phyloP scores from a whole-genome alignment of 1,140 invertebrate species.

The Leguminivora glycinivorella region DNA sequence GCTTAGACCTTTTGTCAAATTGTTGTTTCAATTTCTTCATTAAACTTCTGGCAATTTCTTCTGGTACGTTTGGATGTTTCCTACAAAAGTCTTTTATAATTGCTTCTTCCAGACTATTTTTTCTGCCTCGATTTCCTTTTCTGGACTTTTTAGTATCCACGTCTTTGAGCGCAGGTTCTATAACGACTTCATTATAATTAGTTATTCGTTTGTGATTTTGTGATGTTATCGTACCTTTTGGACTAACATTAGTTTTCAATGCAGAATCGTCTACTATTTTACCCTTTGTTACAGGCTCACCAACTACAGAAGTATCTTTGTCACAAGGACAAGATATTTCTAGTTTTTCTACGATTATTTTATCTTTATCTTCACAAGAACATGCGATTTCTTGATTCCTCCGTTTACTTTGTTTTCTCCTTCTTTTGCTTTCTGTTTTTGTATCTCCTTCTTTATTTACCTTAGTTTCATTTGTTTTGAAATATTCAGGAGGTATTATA shows the following conservation, averaged over 20 bases:
- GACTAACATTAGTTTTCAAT: neutral
- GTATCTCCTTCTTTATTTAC: neutral
- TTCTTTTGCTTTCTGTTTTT: neutral
- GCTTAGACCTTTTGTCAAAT: neutral
- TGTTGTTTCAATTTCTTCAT: conserved; percentile 31
- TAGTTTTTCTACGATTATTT: neutral
- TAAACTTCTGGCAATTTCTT: conserved; percentile 35
- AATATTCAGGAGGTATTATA: conserved; percentile 43
- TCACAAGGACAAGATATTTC: neutral
- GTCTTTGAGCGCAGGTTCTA: neutral
- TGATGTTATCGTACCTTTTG: neutral
- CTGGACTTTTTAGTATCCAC: neutral
- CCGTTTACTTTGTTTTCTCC: neutral
- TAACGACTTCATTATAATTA: neutral
- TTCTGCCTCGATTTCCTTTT: conserved; percentile 15
- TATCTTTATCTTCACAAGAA: neutral
- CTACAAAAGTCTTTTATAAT: conserved; percentile 35
- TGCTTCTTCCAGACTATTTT: conserved; percentile 33
- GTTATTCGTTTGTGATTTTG: neutral
- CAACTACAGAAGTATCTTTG: neutral
- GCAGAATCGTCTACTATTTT: neutral
- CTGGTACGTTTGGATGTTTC: conserved; percentile 37
- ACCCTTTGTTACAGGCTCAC: neutral
- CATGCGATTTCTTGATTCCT: neutral
- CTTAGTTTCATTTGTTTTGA: conserved; percentile 14